Conservation (phyloP, 2,888 invertebrate genomes). For the Eucriotettix oculatus region DNA sequence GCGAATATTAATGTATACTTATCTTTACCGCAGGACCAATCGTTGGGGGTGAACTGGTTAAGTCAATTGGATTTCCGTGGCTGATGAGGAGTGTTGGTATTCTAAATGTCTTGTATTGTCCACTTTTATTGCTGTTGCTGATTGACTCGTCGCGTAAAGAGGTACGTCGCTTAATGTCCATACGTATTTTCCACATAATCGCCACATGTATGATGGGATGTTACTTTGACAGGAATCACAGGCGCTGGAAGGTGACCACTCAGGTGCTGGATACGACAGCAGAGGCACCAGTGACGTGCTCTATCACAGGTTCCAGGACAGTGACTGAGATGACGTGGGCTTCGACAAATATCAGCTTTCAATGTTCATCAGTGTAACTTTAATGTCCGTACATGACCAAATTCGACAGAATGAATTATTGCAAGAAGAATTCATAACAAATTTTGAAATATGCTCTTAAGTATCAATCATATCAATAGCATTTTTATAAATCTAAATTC, state of each 20-base stretch:
- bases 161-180: not conserved
- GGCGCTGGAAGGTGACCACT: not conserved
- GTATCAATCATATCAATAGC: no score
- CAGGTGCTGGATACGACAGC: not conserved
- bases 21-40: constrained; percentile 44
- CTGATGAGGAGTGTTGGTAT: constrained; percentile 54
- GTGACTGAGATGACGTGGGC: not conserved
- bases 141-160: not conserved
- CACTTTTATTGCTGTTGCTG: constrained; percentile 29
- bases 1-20: not conserved
- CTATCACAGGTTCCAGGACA: not conserved
- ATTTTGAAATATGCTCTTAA: no score
- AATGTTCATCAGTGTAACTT: no score
- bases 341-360: no score
- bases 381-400: no score
- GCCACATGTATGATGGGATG: no score
- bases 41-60: constrained; percentile 52
- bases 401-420: no score
- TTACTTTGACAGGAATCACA: not conserved
- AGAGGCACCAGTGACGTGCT: not conserved
- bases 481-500: no score
- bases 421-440: no score
- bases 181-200: no score
- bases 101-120: constrained; percentile 50
- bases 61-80: constrained; percentile 53